Evolutionary conservation across 2,113 vertebrate genomes (phyloP), one percentile per base, ranked within the genome.

Genomic region (Onychorhynchus coronatus): DNA sequence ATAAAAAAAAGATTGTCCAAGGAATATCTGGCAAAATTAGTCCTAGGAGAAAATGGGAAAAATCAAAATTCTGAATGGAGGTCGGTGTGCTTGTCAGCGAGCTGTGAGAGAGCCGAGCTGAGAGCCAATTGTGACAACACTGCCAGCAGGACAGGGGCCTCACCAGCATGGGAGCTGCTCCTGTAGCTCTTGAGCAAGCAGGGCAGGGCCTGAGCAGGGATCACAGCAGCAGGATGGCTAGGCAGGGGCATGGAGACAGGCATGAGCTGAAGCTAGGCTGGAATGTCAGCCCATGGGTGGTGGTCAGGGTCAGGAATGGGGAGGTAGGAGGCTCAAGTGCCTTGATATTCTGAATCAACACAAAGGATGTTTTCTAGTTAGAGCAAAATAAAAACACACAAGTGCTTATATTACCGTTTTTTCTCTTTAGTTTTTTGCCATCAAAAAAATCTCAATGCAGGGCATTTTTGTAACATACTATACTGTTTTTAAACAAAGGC

Each of bases 31-130:
- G 10, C 39, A 91, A 66, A 77, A 67, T 35, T 6, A 9, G 8
- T 24, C 53, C 12, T 58, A 46, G 37, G n/a, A 94, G 28, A 73
- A 97, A 95, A 88, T 3, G 1, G 11, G 5, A 77, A 10, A 33
- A 86, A 86, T 50, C 58, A 62, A 71, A 85, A 52, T 31, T 62
- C 46, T 28, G 6, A 19, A 23, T 23, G 42, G 24, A 30, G 11
- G 16, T 66, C 46, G 67, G 12, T 0, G 0, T 33, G 20, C 5
- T 59, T 55, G 17, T 35, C 44, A 42, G 22, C 15, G 31, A 66
- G 21, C 31, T 53, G 39, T 0, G 0, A 22, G 1, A 3, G 20
- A 18, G 8, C 4, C 0, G 3, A 78, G 31, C 4, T 2, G 8
- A 52, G 35, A 79, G 28, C 6, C 2, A 1, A 37, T 14, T 2